Conservation (phyloP, 1,140 invertebrate genomes). For the Caenorhabditis brenneri region DNA sequence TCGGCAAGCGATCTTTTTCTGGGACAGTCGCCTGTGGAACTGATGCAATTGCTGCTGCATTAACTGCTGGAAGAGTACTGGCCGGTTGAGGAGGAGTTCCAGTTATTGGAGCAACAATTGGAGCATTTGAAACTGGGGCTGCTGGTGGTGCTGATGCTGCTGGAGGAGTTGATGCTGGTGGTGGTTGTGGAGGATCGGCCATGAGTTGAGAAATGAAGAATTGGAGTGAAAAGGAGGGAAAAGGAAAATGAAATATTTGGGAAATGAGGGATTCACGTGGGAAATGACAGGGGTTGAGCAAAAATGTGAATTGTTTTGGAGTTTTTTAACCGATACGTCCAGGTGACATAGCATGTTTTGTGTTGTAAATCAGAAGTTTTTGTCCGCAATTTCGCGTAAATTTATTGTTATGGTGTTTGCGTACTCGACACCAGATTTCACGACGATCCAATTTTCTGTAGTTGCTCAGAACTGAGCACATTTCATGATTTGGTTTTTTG, state of each 20-base stretch:
- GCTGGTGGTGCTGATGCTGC: neutral
- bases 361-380: too few species aligned
- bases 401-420: too few species aligned
- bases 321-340: too few species aligned
- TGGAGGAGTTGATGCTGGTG: neutral
- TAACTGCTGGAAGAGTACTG: neutral
- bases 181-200: neutral
- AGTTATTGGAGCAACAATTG: neutral
- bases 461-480: too few species aligned
- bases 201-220: neutral
- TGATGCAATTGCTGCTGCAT: neutral
- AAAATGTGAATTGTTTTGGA: too few species aligned
- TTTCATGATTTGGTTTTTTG: too few species aligned
- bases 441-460: too few species aligned
- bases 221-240: neutral
- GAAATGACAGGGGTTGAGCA: too few species aligned
- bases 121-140: neutral
- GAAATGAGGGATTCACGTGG: neutral
- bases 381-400: too few species aligned
- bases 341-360: too few species aligned
- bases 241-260: neutral
- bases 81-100: neutral
- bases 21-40: neutral
- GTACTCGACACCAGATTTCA: too few species aligned
- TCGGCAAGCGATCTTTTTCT: slow-evolving; percentile 52